Base-by-base conservation (phyloP, 2,888 invertebrate genomes). In the Apamea epomidion region DNA sequence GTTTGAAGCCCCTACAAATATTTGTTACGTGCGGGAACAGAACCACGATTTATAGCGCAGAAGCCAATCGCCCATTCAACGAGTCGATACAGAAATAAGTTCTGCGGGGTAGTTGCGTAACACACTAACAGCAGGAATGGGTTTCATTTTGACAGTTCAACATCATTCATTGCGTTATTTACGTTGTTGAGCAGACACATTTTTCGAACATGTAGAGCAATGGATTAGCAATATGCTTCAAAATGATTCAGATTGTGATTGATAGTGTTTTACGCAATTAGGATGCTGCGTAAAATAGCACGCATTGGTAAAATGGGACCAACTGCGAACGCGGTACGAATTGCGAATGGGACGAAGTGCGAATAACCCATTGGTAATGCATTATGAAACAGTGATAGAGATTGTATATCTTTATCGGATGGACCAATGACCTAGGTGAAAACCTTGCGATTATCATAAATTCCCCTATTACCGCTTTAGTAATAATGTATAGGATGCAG, bases 401-500 rank as follows among this genome's bases (percentile, higher is more conserved):
- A 70, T 42, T 62, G 29, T 62, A 42, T 29, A 2, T 42, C 5
- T 16, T 71, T 81, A 81, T 81, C 32, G 29, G 2, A n/a, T 37
- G 10, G 2, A 48, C 58, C 18, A 60, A 51, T 25, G 80, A 29
- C 48, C 48, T 51, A 37, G n/a, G 58, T 48, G 25, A 78, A 79
- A 76, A 67, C 21, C 45, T 32, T 10, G 51, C n/a, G 16, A 51
- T 51, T n/a, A 29, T 10, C 25, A 64, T 78, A 48, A 60, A 48
- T 48, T 29, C 18, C 58, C 18, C 18, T 76, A 51, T 29, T n/a
- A 3, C 0, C 60, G 16, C 14, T 5, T 62, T n/a, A 58, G n/a
- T 62, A 29, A 21, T 54, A 54, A 7, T 54, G 51, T 54, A 21
- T 16, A 14, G 10, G 48, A 48, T 48, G 42, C 42, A 42, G 42